Evolutionary conservation across 2,113 vertebrate genomes (phyloP).

Genomic region (Tachysurus vachellii): DNA sequence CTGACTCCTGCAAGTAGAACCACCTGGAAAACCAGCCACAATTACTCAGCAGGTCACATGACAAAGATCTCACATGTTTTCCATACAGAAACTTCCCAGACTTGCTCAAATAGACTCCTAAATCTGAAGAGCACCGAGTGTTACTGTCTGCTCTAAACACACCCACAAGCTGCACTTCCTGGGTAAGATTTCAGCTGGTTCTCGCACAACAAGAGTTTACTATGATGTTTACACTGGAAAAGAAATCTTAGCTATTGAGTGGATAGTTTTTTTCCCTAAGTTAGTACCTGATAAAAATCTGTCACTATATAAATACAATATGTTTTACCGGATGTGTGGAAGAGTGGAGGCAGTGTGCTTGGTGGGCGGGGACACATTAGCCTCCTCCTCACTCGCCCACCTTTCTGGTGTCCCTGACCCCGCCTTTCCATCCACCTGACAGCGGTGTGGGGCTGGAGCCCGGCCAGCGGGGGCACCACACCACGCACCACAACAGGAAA

Average conservation of each 20-base stretch:
- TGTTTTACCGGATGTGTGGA: constrained; percentile 51
- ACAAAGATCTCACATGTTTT: neutral
- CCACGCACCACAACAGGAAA: constrained; percentile 59
- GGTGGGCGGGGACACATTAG: constrained; percentile 49
- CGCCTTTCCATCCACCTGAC: constrained; percentile 54
- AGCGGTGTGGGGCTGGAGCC: constrained; percentile 40
- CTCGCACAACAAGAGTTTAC: neutral
- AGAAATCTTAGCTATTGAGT: neutral
- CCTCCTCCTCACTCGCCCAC: constrained; percentile 53
- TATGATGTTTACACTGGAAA: neutral
- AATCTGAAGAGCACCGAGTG: neutral
- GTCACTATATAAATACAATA: too few species aligned
- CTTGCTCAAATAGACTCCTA: too few species aligned
- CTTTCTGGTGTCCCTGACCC: constrained; percentile 50
- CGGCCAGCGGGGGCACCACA: constrained; percentile 58
- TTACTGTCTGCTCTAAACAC: neutral
- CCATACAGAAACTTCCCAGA: neutral
- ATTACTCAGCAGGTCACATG: neutral
- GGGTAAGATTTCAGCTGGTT: neutral
- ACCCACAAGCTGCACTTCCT: neutral
- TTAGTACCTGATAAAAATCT: neutral
- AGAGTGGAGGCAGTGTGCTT: constrained; percentile 40
- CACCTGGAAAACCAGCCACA: constrained; percentile 12
- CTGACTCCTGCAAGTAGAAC: constrained; percentile 41
- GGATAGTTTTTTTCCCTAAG: neutral